Conservation (phyloP, 2,113 vertebrate species). For the Phaetusa simplex region DNA sequence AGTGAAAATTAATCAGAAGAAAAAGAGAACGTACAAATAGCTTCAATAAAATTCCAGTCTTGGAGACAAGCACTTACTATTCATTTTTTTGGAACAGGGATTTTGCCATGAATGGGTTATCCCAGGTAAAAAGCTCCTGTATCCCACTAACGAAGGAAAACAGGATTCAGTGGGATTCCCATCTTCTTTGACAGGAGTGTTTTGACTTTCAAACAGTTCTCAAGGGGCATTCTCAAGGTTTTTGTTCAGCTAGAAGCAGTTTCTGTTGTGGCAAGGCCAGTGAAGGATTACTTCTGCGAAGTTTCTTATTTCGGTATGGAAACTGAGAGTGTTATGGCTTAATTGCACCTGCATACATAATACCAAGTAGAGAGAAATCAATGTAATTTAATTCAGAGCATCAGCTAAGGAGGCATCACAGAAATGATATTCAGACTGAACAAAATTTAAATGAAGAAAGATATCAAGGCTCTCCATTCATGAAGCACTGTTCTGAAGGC, state of each 20-base stretch:
- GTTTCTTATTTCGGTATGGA: background rate
- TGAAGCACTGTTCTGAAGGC: background rate
- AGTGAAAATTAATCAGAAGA: background rate
- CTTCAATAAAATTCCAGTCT: background rate
- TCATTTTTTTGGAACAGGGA: background rate
- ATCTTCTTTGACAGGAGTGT: background rate
- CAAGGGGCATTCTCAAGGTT: background rate
- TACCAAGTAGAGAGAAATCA: background rate
- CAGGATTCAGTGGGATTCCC: background rate
- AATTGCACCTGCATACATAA: background rate
- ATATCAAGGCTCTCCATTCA: background rate
- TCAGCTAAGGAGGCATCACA: background rate
- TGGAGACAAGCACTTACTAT: background rate
- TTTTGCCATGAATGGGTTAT: background rate
- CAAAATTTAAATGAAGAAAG: constrained; percentile 23
- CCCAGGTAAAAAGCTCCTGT: background rate
- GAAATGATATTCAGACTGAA: background rate
- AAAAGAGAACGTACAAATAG: background rate
- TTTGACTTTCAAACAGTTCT: background rate
- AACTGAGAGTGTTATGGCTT: background rate
- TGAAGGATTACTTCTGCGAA: background rate
- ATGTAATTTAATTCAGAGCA: background rate
- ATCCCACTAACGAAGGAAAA: background rate
- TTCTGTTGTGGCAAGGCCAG: background rate
- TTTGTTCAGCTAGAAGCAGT: background rate